phyloP scores from a whole-genome alignment of 2,888 invertebrate genomes.

The Calephelis perditalis region DNA sequence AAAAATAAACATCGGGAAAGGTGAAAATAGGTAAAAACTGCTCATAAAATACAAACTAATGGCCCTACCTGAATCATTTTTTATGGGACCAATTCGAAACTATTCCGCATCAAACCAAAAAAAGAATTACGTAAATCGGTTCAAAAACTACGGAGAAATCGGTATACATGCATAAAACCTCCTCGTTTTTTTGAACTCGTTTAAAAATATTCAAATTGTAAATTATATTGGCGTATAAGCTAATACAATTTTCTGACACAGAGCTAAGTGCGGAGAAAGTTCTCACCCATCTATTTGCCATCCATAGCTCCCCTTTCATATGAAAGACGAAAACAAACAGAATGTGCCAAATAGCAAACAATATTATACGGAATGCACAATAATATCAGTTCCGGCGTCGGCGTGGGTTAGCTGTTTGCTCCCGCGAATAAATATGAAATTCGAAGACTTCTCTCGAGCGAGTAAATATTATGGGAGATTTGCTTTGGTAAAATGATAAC shows the following conservation, averaged over 20 bases:
- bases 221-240: conserved; percentile 31
- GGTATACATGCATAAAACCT: no score
- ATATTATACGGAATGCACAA: conserved; percentile 79
- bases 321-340: conserved; percentile 76
- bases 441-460: conserved; percentile 68
- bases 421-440: conserved; percentile 77
- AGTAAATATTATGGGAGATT: conserved; percentile 73
- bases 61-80: no score
- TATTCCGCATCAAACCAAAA: no score
- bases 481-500: conserved; percentile 78
- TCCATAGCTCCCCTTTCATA: conserved; percentile 75
- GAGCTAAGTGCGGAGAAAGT: conserved; percentile 51
- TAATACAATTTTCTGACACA: conserved; percentile 64
- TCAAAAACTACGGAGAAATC: no score
- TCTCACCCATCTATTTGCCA: conserved; percentile 71
- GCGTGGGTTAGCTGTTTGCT: conserved; percentile 56
- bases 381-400: conserved; percentile 76
- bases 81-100: no score
- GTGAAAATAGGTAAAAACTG: no score
- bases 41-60: no score
- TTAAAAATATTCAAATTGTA: conserved; percentile 31
- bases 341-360: conserved; percentile 79
- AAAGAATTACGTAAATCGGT: no score
- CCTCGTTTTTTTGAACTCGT: no score
- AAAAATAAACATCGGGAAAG: no score